Base-by-base conservation (phyloP, 2,888 invertebrate species). In the Callosobruchus maculatus region DNA sequence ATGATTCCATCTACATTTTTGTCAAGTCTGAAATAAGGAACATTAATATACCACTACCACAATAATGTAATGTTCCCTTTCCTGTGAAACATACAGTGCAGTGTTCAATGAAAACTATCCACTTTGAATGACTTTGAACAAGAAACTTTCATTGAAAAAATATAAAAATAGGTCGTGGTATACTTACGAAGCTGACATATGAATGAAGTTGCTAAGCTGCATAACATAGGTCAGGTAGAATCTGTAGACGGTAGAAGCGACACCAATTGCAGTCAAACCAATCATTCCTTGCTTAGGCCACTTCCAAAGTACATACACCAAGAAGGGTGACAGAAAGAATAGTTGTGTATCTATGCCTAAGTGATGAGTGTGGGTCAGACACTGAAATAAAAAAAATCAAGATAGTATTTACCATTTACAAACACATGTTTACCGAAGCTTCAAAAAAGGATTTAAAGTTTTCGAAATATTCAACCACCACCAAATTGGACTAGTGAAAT, bases 291-390 rank as follows among this genome's bases (percentile, higher is more conserved):
- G 87, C 76, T 88, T 88, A 1, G 91, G 92, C 89, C 89, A 91
- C 78, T 90, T 91, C 89, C 91, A 92, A 21, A 93, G 81, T 0
- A 88, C 73, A 70, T 88, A 85, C 2, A 92, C 89, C 81, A 92
- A 85, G 7, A 92, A 79, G 0, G 93, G 93, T 0, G 92, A 91
- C 21, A 90, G 80, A 0, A 90, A 87, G 82, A 93, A 93, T 22
- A 93, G 84, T 84, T 93, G 92, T 0, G 92, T 93, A 81, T 93
- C 93, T 76, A 93, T 93, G 66, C 93, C 93, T 71, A 93, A 82
- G 81, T 93, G 93, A 84, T 93, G 93, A 0, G 93, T 93, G 78
- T 93, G 93, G 0, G 92, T 93, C 22, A 93, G 85, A 81, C 93
- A 93, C 92, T 92, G 83, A 74, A 87, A 88, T 75, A 68, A 73